These are phyloP conservation scores for Solenodon paradoxus DNA, from an alignment of 2,113 vertebrate species.

Conservation along the genomic window DNA sequence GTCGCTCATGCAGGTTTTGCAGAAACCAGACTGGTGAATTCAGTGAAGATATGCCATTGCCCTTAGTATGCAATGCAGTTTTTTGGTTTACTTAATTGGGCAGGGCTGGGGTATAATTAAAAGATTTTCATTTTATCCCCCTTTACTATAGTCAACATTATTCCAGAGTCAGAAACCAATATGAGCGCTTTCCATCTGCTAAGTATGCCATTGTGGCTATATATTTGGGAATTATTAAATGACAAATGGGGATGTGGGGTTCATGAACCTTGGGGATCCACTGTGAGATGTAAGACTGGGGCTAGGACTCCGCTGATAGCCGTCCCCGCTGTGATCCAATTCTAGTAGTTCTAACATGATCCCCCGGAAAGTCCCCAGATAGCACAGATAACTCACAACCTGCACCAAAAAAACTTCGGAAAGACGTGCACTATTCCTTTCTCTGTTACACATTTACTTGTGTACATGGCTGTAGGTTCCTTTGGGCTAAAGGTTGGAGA, in stretches of 20 bases:
- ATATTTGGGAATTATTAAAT: neutral
- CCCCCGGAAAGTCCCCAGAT: too few species aligned
- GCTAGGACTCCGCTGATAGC: neutral
- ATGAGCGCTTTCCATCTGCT: neutral
- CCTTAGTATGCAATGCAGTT: too few species aligned
- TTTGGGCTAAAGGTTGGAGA: neutral
- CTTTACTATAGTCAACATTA: neutral
- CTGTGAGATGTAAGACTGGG: neutral
- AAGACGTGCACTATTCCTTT: neutral
- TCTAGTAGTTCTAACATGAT: neutral
- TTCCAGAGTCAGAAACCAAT: neutral
- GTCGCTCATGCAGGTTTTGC: too few species aligned
- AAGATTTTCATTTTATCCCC: neutral
- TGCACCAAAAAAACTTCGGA: neutral
- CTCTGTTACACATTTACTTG: neutral
- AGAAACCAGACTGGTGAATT: neutral
- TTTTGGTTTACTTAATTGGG: neutral
- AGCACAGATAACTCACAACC: neutral
- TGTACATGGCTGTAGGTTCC: neutral
- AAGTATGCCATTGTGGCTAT: neutral
- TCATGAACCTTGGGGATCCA: neutral
- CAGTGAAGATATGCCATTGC: too few species aligned
- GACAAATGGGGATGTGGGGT: neutral
- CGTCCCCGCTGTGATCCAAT: neutral
- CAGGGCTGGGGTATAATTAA: neutral